These are phyloP conservation scores for Trichogramma dendrolimi DNA, from an alignment of 2,888 invertebrate genomes.

Conservation along the genomic window DNA sequence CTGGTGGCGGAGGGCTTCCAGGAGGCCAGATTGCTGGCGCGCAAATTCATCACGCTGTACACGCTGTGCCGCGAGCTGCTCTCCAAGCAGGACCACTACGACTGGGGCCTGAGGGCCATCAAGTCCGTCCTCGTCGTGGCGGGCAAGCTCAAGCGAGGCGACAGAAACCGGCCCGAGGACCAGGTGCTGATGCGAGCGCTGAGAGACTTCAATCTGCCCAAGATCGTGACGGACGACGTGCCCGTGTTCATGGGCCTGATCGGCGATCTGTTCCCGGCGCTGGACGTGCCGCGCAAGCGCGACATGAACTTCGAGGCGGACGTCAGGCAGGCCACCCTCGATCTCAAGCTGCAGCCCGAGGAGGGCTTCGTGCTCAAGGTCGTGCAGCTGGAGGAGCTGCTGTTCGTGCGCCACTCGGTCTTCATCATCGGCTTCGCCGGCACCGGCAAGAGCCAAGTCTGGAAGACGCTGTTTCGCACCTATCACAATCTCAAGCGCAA, in stretches of 20 bases:
- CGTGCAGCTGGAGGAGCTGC: constrained; percentile 87
- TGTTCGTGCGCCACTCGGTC: constrained; percentile 91
- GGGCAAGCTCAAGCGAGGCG: constrained; percentile 80
- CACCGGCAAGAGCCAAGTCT: constrained; percentile 88
- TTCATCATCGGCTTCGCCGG: constrained; percentile 83
- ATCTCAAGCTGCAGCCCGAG: constrained; percentile 84
- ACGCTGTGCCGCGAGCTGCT: constrained; percentile 83
- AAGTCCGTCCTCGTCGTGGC: constrained; percentile 94
- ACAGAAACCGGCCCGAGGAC: constrained; percentile 77
- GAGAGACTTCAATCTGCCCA: constrained; percentile 90
- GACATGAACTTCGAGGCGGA: constrained; percentile 79
- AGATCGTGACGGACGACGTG: constrained; percentile 88
- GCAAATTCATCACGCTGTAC: constrained; percentile 92
- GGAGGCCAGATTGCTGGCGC: constrained; percentile 81
- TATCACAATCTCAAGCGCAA: constrained; percentile 77
- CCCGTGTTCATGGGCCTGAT: constrained; percentile 92
- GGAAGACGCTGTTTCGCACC: constrained; percentile 83
- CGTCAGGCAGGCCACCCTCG: constrained; percentile 71
- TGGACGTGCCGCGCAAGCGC: constrained; percentile 86
- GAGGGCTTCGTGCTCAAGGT: constrained; percentile 83
- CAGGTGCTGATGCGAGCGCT: constrained; percentile 91
- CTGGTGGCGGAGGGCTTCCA: constrained; percentile 93
- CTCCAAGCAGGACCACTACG: constrained; percentile 94
- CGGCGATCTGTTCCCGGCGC: constrained; percentile 83
- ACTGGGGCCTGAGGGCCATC: constrained; percentile 93